Evolutionary conservation across 1,140 invertebrate species (phyloP), one percentile per base, ranked within the genome.

Genomic region (Nephila pilipes): DNA sequence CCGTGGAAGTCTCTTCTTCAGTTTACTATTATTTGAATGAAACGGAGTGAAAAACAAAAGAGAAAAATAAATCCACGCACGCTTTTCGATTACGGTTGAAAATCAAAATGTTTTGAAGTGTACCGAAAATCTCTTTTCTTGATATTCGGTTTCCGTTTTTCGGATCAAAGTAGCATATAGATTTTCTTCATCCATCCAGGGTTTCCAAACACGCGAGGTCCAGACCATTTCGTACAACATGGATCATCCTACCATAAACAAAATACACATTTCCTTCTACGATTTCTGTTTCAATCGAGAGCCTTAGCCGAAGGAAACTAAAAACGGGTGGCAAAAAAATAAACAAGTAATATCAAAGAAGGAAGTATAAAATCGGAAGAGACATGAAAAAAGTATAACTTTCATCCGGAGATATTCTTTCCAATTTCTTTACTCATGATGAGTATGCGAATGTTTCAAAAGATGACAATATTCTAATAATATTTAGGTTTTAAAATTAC

Each of bases 101-200:
- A 75, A 75, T 75, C 69, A 75, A 75, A 75, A 75, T 75, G 69
- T 75, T 75, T 75, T 75, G 25, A 29, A 75, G 69, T 75, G 69
- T 75, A 75, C 69, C 69, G 69, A 75, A 75, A 75, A 75, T 75
- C 69, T 75, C 69, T 32, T 29, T 75, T 75, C 69, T 29, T 75
- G 69, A 75, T 75, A 75, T 75, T 75, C 69, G 29, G 69, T 75
- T 75, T 75, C 69, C 69, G 69, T 75, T 75, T 75, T 75, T 75
- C 69, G 32, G 69, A 75, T 75, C 69, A 75, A 75, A 75, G 69
- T 75, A 75, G 69, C 69, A 75, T 75, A 75, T 75, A 29, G 69
- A 75, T 75, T 75, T 75, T 75, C 69, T 18, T 32, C 69, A 75
- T 75, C 69, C 29, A 75, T 75, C 69, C 69, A 75, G 32, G 12